These are phyloP conservation scores for Streblospio benedicti DNA, from an alignment of 1,140 invertebrate genomes.

Conservation along the genomic window DNA sequence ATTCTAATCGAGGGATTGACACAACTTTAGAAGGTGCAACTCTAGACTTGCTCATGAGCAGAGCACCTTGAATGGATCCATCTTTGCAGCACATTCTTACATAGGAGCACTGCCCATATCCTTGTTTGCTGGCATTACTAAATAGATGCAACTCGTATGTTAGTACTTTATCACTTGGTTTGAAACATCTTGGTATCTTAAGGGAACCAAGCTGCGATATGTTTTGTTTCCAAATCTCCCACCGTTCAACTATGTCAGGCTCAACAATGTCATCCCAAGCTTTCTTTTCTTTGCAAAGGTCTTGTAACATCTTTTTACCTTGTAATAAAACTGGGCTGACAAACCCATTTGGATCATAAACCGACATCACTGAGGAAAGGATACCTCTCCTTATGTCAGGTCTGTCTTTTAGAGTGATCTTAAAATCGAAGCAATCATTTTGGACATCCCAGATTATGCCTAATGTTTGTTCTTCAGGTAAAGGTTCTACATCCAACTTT, in stretches of 20 bases:
- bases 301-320: constrained; percentile 19
- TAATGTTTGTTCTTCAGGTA: no score
- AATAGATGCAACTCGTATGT: no score
- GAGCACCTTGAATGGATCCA: no score
- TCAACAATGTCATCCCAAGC: constrained; percentile 22
- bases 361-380: constrained; percentile 20
- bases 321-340: constrained; percentile 18
- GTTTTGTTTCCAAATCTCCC: constrained; percentile 10
- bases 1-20: no score
- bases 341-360: constrained; percentile 27
- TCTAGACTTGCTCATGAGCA: no score
- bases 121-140: no score
- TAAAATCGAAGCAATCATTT: constrained; percentile 18
- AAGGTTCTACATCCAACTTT: no score
- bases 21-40: no score
- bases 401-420: constrained; percentile 2
- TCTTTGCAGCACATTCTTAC: no score
- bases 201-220: constrained; percentile 2
- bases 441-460: no score
- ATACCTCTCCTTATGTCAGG: constrained; percentile 20
- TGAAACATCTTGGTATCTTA: constrained; percentile 10
- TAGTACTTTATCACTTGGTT: no score
- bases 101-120: no score
- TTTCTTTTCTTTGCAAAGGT: constrained; percentile 7
- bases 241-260: constrained; percentile 1